A percentile compares a stretch with the other conserved stretches of the same genome.
Conservation (phyloP, 2,888 invertebrate genomes). For the Spilosoma lubricipeda region DNA sequence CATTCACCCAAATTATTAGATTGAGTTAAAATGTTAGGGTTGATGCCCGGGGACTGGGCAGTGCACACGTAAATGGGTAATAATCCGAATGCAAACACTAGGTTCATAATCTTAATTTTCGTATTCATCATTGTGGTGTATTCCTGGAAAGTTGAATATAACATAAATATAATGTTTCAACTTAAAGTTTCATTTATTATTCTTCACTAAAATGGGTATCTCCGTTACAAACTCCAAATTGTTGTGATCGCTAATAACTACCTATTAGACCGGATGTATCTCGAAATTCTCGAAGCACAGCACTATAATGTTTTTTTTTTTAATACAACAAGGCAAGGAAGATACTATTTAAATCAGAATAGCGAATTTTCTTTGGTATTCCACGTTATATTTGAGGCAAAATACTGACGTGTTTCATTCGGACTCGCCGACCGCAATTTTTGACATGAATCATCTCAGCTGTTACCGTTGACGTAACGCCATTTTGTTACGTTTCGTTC, state of each 20-base stretch:
- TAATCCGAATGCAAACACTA: conserved; percentile 43
- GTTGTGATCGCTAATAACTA: conserved; percentile 25
- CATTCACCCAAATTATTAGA: conserved; percentile 90
- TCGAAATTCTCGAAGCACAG: conserved; percentile 46
- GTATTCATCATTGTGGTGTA: conserved; percentile 56
- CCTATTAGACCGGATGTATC: conserved; percentile 49
- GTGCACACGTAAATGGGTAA: conserved; percentile 57
- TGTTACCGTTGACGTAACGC: conserved; percentile 54
- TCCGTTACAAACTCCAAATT: conserved; percentile 2
- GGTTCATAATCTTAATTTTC: conserved; percentile 35
- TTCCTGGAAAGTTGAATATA: conserved; percentile 59
- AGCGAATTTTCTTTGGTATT: conserved; percentile 28
- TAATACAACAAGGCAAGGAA: conserved; percentile 19
- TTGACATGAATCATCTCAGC: conserved; percentile 60
- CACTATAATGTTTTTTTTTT: conserved; percentile 31
- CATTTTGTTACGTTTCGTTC: conserved; percentile 62
- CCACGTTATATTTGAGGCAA: conserved; percentile 50
- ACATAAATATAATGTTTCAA: conserved; percentile 20
- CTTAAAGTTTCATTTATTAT: conserved; percentile 49
- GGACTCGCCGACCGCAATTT: conserved; percentile 60
- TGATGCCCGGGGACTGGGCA: conserved; percentile 63
- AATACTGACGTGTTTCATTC: conserved; percentile 77
- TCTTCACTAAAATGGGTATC: conserved; percentile 6
- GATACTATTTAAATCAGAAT: conserved; percentile 30
- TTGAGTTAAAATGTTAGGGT: conserved; percentile 66